Conservation (phyloP, 2,888 invertebrate genomes). For the Hypomecis atomaria region DNA sequence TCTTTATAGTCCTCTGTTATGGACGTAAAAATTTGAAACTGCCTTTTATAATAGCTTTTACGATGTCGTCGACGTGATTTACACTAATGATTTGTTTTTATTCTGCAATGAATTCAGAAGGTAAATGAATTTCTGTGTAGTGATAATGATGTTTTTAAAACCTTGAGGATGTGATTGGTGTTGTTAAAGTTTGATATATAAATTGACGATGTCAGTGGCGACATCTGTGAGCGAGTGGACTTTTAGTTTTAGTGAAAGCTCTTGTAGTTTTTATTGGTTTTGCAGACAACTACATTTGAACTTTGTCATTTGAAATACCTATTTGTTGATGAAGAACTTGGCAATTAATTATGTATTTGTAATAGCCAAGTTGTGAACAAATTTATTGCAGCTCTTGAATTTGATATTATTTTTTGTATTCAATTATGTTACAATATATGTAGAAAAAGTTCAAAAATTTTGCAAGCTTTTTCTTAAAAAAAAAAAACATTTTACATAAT, state of each 20-base stretch:
- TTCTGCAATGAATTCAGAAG: conserved; percentile 42
- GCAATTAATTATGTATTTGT: too few species aligned
- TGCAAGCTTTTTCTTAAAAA: too few species aligned
- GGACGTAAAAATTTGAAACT: conserved; percentile 63
- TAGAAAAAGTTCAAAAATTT: too few species aligned
- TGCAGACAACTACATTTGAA: too few species aligned
- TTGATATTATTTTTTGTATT: too few species aligned
- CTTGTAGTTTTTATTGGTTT: not conserved
- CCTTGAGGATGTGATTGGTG: conserved; percentile 2
- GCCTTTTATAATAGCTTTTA: conserved; percentile 61
- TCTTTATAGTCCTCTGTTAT: conserved; percentile 56
- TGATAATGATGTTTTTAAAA: conserved; percentile 9
- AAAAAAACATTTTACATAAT: too few species aligned
- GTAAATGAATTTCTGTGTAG: conserved; percentile 27
- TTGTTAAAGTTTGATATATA: conserved; percentile 2
- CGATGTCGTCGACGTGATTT: conserved; percentile 65
- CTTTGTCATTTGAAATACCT: too few species aligned
- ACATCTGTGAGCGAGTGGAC: conserved; percentile 52
- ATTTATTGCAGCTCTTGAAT: too few species aligned
- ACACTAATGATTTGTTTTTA: conserved; percentile 61
- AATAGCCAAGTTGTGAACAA: too few species aligned
- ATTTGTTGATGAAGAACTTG: too few species aligned
- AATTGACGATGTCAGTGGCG: conserved; percentile 30
- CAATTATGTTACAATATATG: too few species aligned
- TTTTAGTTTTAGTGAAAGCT: conserved; percentile 9